Percentiles rank a stretch among this genome's conserved stretches.
Evolutionary conservation across 2,113 vertebrate species (phyloP).

Genomic region (Paracanthobrama guichenoti): DNA sequence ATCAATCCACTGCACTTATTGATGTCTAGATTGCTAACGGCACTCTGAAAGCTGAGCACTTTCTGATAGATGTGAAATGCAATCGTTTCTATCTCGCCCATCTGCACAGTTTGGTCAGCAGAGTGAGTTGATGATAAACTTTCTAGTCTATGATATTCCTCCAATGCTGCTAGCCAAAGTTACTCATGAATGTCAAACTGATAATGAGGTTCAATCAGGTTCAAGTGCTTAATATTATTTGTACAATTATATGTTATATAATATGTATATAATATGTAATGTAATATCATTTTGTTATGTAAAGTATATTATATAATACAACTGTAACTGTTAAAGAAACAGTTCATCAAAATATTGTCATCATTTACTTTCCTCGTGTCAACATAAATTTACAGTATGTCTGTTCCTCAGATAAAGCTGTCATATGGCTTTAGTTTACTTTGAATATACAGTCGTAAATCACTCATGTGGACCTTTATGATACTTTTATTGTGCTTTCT

Average conservation of each 20-base stretch:
- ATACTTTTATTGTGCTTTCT: neutral
- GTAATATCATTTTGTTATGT: too few species aligned
- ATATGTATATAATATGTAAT: too few species aligned
- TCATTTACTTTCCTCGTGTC: neutral
- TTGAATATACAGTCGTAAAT: neutral
- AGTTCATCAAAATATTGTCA: neutral
- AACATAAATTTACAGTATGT: neutral
- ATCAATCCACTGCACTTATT: slow-evolving; percentile 58
- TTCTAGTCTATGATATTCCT: slow-evolving; percentile 11
- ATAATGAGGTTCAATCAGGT: neutral
- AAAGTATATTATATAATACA: neutral
- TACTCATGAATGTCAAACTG: neutral
- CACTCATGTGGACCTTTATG: neutral
- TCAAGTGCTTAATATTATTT: neutral
- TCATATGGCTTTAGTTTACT: neutral
- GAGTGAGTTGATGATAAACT: neutral
- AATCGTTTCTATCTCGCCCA: slow-evolving; percentile 43
- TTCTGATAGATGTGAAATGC: slow-evolving; percentile 49
- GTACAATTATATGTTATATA: neutral
- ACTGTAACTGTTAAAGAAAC: neutral
- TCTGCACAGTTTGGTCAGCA: slow-evolving; percentile 28
- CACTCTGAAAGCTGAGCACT: slow-evolving; percentile 44
- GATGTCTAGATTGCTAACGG: slow-evolving; percentile 57
- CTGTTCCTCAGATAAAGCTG: neutral
- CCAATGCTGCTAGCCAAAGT: neutral